Percentiles rank a stretch among this genome's conserved stretches.
Evolutionary conservation across 2,888 invertebrate genomes (phyloP).

Genomic region (Resseliella maxima): DNA sequence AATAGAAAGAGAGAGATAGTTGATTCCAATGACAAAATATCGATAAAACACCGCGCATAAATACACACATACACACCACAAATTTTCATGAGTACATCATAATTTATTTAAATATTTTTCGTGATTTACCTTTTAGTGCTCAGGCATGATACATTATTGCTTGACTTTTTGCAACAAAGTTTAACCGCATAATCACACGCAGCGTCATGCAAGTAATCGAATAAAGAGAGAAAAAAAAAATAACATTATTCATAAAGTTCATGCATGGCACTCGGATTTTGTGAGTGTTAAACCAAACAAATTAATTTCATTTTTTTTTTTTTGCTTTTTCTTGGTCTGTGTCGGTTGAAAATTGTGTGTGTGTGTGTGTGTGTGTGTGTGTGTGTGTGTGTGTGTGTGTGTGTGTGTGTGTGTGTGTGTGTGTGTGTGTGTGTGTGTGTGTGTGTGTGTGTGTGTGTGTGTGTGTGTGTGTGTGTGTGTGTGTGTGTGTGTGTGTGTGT

Average conservation of each 20-base stretch:
- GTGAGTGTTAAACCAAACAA: not conserved
- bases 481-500: too few species aligned
- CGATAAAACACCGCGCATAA: not conserved
- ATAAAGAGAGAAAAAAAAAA: not conserved
- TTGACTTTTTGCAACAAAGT: slow-evolving; percentile 9
- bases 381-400: too few species aligned
- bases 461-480: too few species aligned
- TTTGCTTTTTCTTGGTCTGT: too few species aligned
- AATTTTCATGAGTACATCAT: not conserved
- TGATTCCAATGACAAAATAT: slow-evolving; percentile 31
- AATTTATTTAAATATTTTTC: slow-evolving; percentile 45
- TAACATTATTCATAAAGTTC: too few species aligned
- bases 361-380: too few species aligned
- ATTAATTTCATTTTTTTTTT: not conserved
- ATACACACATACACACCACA: not conserved
- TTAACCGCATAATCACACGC: not conserved
- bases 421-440: too few species aligned
- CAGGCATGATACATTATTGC: not conserved
- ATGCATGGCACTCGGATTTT: too few species aligned
- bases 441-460: too few species aligned
- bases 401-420: too few species aligned
- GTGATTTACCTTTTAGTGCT: slow-evolving; percentile 34
- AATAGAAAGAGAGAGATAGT: not conserved
- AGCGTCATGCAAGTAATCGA: not conserved
- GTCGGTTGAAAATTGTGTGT: not conserved